phyloP scores from a whole-genome alignment of 2,888 invertebrate species.

The Xylophagus ater region DNA sequence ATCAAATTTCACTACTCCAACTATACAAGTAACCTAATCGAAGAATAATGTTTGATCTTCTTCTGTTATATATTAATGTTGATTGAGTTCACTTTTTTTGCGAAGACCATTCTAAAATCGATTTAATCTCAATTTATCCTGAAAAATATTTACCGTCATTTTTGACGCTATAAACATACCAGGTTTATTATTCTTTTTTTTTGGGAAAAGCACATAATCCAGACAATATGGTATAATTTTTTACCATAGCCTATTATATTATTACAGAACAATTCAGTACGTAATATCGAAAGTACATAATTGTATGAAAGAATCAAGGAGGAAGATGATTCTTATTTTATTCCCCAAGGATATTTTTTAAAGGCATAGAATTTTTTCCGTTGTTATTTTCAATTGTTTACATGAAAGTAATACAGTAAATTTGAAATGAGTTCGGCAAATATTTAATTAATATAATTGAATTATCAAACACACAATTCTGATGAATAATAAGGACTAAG shows the following conservation, averaged over 20 bases:
- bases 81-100: conserved; percentile 10
- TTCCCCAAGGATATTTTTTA: too few species aligned
- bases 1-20: background rate
- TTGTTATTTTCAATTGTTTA: conserved; percentile 7
- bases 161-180: too few species aligned
- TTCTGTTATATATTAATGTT: too few species aligned
- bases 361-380: too few species aligned
- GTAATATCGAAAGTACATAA: conserved; percentile 9
- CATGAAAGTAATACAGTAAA: conserved; percentile 7
- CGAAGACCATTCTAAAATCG: conserved; percentile 8
- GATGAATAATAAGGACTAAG: too few species aligned
- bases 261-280: conserved; percentile 7
- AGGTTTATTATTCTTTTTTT: too few species aligned
- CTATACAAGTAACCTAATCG: too few species aligned
- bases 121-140: conserved; percentile 9
- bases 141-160: conserved; percentile 3
- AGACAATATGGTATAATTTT: conserved; percentile 10
- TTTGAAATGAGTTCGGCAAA: conserved; percentile 7
- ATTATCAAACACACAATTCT: too few species aligned
- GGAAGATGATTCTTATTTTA: too few species aligned
- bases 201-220: too few species aligned
- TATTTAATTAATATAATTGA: conserved; percentile 12
- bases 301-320: too few species aligned
- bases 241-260: conserved; percentile 7
- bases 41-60: conserved; percentile 8